Evolutionary conservation across 2,888 invertebrate species (phyloP).

Genomic region (Anthoptus insignis): DNA sequence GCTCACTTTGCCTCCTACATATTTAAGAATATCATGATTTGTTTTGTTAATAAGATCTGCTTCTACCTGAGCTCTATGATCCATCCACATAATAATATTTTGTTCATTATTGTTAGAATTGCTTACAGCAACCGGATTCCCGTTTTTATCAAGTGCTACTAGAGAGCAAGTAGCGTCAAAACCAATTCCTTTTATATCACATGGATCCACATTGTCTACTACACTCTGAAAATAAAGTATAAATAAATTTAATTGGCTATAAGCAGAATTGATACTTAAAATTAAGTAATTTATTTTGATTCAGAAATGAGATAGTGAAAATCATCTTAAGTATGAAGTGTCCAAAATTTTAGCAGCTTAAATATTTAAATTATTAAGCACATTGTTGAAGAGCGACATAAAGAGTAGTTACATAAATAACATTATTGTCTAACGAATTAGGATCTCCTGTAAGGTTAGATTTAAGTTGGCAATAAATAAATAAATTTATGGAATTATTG

Average conservation of each 20-base stretch:
- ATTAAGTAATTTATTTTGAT: too few relatives aligned
- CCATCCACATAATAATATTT: constrained; percentile 97
- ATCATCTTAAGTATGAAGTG: too few relatives aligned
- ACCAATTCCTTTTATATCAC: constrained; percentile 93
- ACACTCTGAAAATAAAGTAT: constrained; percentile 90
- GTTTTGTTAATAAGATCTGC: constrained; percentile 93
- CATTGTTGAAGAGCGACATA: too few relatives aligned
- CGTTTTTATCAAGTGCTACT: constrained; percentile 91
- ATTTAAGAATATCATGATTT: constrained; percentile 92
- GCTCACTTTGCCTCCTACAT: constrained; percentile 97
- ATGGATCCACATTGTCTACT: constrained; percentile 78
- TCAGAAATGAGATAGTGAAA: too few relatives aligned
- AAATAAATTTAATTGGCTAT: too few relatives aligned
- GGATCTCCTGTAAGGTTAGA: too few relatives aligned
- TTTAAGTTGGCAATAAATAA: too few relatives aligned
- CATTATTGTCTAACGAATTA: too few relatives aligned
- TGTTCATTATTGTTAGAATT: constrained; percentile 89
- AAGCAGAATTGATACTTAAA: too few relatives aligned
- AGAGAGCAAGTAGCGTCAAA: constrained; percentile 99
- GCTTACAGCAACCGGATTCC: constrained; percentile 91
- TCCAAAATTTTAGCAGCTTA: too few relatives aligned
- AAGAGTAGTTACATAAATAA: too few relatives aligned
- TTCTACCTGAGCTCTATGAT: constrained; percentile 94
- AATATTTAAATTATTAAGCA: too few relatives aligned
- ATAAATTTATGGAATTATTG: constrained; percentile 33